Conservation (phyloP, 1,140 invertebrate genomes). For the Drosophila nikananu region DNA sequence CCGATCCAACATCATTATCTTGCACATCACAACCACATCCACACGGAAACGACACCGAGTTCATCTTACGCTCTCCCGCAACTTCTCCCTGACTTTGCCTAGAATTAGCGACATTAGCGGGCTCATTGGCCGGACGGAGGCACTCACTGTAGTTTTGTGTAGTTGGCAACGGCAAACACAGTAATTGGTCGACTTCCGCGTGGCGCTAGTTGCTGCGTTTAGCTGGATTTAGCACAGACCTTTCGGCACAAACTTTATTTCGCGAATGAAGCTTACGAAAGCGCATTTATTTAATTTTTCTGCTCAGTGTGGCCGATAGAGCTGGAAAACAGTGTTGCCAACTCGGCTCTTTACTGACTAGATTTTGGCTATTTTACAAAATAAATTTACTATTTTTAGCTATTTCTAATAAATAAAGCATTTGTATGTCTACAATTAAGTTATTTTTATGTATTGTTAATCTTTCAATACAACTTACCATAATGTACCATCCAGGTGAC, state of each 20-base stretch:
- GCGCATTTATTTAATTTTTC: conserved; percentile 8
- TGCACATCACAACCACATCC: conserved; percentile 13
- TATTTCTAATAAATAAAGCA: too few species aligned
- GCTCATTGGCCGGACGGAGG: conserved; percentile 31
- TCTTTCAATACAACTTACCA: too few species aligned
- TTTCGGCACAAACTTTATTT: conserved; percentile 8
- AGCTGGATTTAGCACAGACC: conserved; percentile 10
- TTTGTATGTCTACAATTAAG: too few species aligned
- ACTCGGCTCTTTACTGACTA: too few species aligned
- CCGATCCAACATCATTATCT: conserved; percentile 31
- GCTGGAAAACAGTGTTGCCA: too few species aligned
- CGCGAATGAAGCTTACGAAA: conserved; percentile 19
- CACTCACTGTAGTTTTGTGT: conserved; percentile 42
- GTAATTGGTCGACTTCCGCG: conserved; percentile 37
- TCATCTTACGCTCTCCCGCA: conserved; percentile 64
- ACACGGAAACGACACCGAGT: conserved; percentile 22
- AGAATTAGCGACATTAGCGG: conserved; percentile 61
- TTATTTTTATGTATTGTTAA: too few species aligned
- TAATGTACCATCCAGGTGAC: too few species aligned
- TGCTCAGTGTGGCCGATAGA: not conserved
- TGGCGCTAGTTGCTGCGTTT: conserved; percentile 7
- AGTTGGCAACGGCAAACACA: conserved; percentile 14
- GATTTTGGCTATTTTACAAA: too few species aligned
- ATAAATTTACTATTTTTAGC: too few species aligned
- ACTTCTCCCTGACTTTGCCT: conserved; percentile 67